A percentile compares a stretch with the other conserved stretches of the same genome.
These are phyloP conservation scores for Heliconius ethilla DNA, from an alignment of 2,888 invertebrate species.

Conservation along the genomic window DNA sequence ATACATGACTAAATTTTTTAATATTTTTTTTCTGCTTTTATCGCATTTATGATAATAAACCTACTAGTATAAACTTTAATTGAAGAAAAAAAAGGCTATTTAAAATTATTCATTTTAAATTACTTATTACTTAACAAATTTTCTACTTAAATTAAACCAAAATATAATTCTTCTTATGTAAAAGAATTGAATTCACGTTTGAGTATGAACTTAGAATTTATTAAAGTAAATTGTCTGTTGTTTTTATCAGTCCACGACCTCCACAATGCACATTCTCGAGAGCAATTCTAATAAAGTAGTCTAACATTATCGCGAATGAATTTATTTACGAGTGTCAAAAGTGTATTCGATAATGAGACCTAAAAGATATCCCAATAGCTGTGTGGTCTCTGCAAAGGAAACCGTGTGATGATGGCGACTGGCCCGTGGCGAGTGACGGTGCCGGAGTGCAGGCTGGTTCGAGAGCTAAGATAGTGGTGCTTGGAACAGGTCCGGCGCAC, in stretches of 20 bases:
- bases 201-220: constrained; percentile 4
- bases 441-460: constrained; percentile 50
- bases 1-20: no score
- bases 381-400: constrained; percentile 48
- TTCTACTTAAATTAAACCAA: no score
- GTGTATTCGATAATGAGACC: constrained; percentile 48
- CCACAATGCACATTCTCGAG: constrained; percentile 41
- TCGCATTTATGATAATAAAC: no score
- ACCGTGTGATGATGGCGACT: constrained; percentile 5
- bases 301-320: constrained; percentile 47
- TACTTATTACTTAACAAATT: no score
- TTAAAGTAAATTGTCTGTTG: constrained; percentile 24
- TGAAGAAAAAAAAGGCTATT: no score
- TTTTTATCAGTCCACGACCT: constrained; percentile 42
- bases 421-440: constrained; percentile 47
- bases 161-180: no score
- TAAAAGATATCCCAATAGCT: constrained; percentile 45
- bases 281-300: constrained; percentile 43
- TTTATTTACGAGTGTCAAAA: constrained; percentile 51
- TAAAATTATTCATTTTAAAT: no score
- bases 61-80: no score
- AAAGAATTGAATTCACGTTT: no score
- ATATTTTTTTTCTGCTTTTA: no score
- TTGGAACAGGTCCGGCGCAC: constrained; percentile 76
- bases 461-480: constrained; percentile 57